Evolutionary conservation across 1,140 invertebrate genomes (phyloP).

Genomic region (Drosophila orosa): DNA sequence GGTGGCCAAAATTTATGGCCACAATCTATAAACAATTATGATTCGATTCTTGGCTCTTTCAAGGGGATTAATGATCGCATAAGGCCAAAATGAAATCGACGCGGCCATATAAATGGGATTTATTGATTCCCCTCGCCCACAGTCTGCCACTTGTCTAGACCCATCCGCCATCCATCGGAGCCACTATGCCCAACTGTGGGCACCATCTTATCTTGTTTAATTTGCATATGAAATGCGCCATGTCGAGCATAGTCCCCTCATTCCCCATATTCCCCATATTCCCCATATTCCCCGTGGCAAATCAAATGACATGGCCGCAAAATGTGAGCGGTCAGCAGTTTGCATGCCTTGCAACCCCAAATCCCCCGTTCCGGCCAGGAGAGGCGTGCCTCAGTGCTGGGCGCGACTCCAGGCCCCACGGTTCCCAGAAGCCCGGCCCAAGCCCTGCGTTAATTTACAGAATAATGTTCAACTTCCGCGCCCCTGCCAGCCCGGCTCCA

Average conservation of each 20-base stretch:
- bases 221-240: constrained; percentile 80
- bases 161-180: constrained; percentile 11
- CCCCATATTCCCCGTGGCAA: constrained; percentile 60
- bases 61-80: constrained; percentile 43
- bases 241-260: constrained; percentile 47
- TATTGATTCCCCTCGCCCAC: constrained; percentile 62
- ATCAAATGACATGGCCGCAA: constrained; percentile 72
- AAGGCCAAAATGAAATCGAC: constrained; percentile 34
- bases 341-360: constrained; percentile 49
- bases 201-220: constrained; percentile 70
- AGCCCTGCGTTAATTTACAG: constrained; percentile 73
- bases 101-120: constrained; percentile 29
- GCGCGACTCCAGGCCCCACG: constrained; percentile 42
- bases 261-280: background rate
- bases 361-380: constrained; percentile 1
- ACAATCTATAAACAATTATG: constrained; percentile 80
- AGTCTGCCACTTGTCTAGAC: constrained; percentile 73
- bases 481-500: constrained; percentile 8
- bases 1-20: constrained; percentile 59
- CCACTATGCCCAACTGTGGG: background rate
- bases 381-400: constrained; percentile 52
- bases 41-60: constrained; percentile 41
- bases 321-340: constrained; percentile 52
- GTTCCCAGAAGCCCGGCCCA: constrained; percentile 25
- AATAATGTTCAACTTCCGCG: constrained; percentile 76